These are phyloP conservation scores for Theretra japonica DNA, from an alignment of 2,888 invertebrate species.

Conservation along the genomic window DNA sequence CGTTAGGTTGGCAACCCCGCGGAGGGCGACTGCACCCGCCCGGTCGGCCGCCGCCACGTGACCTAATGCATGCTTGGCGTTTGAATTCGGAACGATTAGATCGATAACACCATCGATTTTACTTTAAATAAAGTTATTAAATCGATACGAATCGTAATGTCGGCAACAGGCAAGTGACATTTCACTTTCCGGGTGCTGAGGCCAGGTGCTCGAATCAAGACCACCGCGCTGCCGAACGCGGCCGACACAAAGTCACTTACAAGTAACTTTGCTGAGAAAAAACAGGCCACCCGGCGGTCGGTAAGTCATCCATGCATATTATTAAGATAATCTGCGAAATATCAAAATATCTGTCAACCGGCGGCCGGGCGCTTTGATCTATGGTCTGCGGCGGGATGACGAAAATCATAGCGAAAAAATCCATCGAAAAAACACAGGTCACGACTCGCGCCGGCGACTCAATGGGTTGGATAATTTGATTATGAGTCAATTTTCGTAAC, in stretches of 20 bases:
- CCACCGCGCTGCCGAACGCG: slow-evolving; percentile 64
- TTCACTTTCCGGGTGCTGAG: slow-evolving; percentile 71
- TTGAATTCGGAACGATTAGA: slow-evolving; percentile 55
- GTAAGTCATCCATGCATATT: slow-evolving; percentile 77
- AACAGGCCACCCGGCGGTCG: slow-evolving; percentile 71
- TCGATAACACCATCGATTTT: slow-evolving; percentile 56
- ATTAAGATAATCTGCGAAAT: slow-evolving; percentile 77
- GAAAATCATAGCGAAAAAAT: slow-evolving; percentile 43
- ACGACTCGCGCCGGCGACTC: slow-evolving; percentile 53
- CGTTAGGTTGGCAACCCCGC: slow-evolving; percentile 67
- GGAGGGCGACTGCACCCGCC: slow-evolving; percentile 54
- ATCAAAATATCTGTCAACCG: slow-evolving; percentile 80
- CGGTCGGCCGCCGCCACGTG: slow-evolving; percentile 60
- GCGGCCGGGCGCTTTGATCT: slow-evolving; percentile 75
- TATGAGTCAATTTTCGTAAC: slow-evolving; percentile 45
- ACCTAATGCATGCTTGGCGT: slow-evolving; percentile 51
- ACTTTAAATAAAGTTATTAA: slow-evolving; percentile 49
- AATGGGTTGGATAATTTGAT: slow-evolving; percentile 51
- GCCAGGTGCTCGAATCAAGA: slow-evolving; percentile 60
- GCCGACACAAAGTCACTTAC: slow-evolving; percentile 79
- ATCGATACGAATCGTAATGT: slow-evolving; percentile 51
- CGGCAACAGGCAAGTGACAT: slow-evolving; percentile 61
- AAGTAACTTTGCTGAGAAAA: slow-evolving; percentile 73
- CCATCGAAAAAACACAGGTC: slow-evolving; percentile 47
- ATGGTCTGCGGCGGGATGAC: slow-evolving; percentile 42